Evolutionary conservation across 2,888 invertebrate species (phyloP), one percentile per base, ranked within the genome.

Genomic region (Pachliopta kotzebuea): DNA sequence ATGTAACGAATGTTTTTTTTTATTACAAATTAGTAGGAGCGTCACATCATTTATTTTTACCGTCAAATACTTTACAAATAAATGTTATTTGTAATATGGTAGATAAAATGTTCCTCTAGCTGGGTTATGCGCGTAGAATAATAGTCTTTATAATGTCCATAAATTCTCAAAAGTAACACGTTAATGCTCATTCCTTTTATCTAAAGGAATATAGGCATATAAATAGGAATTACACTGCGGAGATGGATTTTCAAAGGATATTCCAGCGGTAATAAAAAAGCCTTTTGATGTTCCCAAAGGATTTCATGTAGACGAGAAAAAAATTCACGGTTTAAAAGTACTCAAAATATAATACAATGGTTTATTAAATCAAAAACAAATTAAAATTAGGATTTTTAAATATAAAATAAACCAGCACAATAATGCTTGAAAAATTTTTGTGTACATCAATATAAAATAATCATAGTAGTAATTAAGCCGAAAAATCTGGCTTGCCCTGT

Each of bases 161-260:
- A 62, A 62, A 60, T 58, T 58, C 49, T 57, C 18, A 49, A 58
- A 58, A 52, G 60, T 53, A 58, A 58, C 53, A 42, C 31, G 58
- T 45, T 57, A 65, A 62, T 49, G 52, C 58, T 18, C 56, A 37
- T 65, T 65, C 45, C 57, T 58, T 62, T 62, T 66, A 62, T 62
- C 62, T 63, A 20, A 63, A 63, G 50, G 65, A 62, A 65, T 61
- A 58, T 62, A 65, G 62, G 65, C 65, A 70, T 67, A 67, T 67
- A 70, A 65, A 67, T 67, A 68, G 68, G 67, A 63, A 68, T 70
- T 67, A 70, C 64, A 57, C 57, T 63, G 67, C 64, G 67, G 65
- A 70, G 67, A 68, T 70, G 70, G 70, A 65, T 68, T 70, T 70
- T 70, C 68, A 70, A 70, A 70, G 69, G 66, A 66, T 66, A 66